Percentiles rank a stretch among this genome's conserved stretches.
Evolutionary conservation across 2,888 invertebrate species (phyloP).

Genomic region (Drosophila formosana): DNA sequence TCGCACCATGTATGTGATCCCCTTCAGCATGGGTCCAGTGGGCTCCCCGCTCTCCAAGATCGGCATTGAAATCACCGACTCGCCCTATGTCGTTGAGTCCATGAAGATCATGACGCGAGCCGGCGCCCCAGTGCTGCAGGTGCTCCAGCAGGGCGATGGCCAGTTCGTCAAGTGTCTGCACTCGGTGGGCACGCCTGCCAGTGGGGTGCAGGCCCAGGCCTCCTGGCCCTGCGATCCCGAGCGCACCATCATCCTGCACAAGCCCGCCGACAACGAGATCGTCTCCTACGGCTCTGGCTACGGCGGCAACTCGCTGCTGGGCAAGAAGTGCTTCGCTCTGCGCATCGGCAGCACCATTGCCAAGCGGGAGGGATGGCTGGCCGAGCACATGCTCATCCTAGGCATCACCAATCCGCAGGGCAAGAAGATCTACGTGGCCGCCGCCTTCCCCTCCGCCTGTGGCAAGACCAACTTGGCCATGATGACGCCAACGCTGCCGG

Average conservation of each 20-base stretch:
- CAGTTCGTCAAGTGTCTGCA: constrained; percentile 95
- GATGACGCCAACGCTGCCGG: constrained; percentile 97
- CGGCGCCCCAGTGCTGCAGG: constrained; percentile 87
- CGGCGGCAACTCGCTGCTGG: constrained; percentile 97
- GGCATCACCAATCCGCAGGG: constrained; percentile 97
- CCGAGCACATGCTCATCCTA: constrained; percentile 99
- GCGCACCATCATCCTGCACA: constrained; percentile 96
- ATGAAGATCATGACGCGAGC: constrained; percentile 99
- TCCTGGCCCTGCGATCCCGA: constrained; percentile 99
- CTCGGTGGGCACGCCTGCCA: constrained; percentile 93
- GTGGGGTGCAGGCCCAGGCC: constrained; percentile 87
- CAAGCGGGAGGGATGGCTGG: constrained; percentile 97
- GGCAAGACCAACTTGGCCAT: constrained; percentile 99
- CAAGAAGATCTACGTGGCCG: constrained; percentile 95
- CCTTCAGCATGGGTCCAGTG: constrained; percentile 99
- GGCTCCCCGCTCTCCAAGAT: constrained; percentile 98
- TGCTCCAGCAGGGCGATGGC: constrained; percentile 86
- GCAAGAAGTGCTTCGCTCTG: constrained; percentile 99
- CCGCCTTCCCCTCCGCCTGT: constrained; percentile 99
- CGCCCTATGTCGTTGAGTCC: constrained; percentile 97
- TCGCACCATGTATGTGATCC: constrained; percentile 99
- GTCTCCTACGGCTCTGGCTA: constrained; percentile 94
- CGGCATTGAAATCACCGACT: constrained; percentile 98
- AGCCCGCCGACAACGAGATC: constrained; percentile 85
- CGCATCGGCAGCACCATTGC: constrained; percentile 98